Evolutionary conservation across 53 echinoderm and acorn worm genomes (phyloP), one percentile per base, ranked within the genome.

Genomic region (Antedon mediterranea): DNA sequence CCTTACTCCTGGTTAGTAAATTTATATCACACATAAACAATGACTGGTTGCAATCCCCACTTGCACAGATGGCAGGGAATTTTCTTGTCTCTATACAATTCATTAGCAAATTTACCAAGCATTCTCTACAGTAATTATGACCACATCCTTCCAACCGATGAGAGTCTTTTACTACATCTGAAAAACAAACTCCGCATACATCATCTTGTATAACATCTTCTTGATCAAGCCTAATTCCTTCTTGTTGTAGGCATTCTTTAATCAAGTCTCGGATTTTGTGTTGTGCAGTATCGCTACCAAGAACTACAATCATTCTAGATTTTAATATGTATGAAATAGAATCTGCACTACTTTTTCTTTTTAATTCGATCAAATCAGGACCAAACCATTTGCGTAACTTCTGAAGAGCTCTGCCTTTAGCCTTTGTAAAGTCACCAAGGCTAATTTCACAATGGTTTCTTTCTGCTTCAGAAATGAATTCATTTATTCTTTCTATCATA

Each of bases 171-270:
- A 86, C 86, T 0, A 82, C 79, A 6, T 75, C 29, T 8, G 82
- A 82, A 73, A 73, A 86, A 43, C 86, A 86, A 42, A 86, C 72
- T 3, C 86, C 82, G 28, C 86, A 86, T 28, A 82, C 86, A 30
- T 71, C 71, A 8, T 82, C 86, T 0, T 82, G 79, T 37, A 14
- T 8, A 26, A 33, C 28, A 0, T 43, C 31, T 32, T 23, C 28
- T 43, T 33, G 31, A 73, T 71, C 34, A 2, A 78, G 32, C 43
- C 23, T 43, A 13, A 78, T 33, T 28, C 79, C 84, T 32, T 73
- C 84, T 28, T 73, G 78, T 32, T 73, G 29, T 3, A 84, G 74
- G 28, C 84, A 84, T 15, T 74, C 30, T 20, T 42, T 28, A 3
- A 84, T 79, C 74, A 84, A 43, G 6, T 13, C 32, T 11, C 74